Evolutionary conservation across 2,888 invertebrate genomes (phyloP).

Genomic region (Digitonthophagus gazella): DNA sequence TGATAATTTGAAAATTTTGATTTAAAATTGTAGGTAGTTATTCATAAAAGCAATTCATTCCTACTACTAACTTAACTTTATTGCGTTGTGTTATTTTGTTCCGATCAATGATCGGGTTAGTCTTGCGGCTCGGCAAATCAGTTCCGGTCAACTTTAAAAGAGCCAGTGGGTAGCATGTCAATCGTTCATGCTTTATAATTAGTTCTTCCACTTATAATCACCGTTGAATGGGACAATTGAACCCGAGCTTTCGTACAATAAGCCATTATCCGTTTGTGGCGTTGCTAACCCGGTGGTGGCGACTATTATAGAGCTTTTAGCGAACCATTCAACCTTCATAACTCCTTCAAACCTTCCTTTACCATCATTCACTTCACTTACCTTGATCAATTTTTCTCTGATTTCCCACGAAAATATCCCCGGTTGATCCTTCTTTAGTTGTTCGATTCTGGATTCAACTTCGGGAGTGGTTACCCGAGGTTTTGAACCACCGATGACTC

Average conservation of each 20-base stretch:
- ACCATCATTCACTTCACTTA: slow-evolving; percentile 47
- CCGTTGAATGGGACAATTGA: not conserved
- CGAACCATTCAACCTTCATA: not conserved
- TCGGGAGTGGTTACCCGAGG: slow-evolving; percentile 92
- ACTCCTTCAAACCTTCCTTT: no score
- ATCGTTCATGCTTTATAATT: not conserved
- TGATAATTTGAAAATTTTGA: no score
- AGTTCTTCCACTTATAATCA: not conserved
- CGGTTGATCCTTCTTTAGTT: slow-evolving; percentile 88
- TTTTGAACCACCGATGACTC: slow-evolving; percentile 92
- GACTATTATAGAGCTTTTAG: no score
- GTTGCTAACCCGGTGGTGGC: no score
- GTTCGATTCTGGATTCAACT: slow-evolving; percentile 88
- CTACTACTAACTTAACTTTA: no score
- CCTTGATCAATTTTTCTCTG: slow-evolving; percentile 87
- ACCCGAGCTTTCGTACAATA: not conserved
- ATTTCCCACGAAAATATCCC: slow-evolving; percentile 96
- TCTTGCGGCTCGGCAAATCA: not conserved
- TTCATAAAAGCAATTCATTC: no score
- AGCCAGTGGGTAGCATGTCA: not conserved
- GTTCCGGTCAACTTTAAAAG: not conserved
- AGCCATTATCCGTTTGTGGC: not conserved
- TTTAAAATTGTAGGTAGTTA: no score
- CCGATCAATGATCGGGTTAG: not conserved
- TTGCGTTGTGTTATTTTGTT: not conserved